These are phyloP conservation scores for Dasypolia templi DNA, from an alignment of 2,888 invertebrate genomes.

Conservation along the genomic window DNA sequence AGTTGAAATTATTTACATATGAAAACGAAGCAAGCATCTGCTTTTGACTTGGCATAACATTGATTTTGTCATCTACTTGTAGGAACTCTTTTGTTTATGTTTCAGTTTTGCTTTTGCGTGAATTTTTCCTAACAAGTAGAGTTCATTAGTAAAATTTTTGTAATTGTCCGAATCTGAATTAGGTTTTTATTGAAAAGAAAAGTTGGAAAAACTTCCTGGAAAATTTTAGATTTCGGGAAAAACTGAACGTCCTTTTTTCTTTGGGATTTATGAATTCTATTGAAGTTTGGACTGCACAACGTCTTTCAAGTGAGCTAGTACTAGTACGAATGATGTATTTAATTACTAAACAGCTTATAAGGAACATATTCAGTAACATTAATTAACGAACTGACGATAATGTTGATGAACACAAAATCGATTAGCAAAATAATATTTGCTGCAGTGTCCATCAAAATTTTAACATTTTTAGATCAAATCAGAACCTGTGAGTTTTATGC, in stretches of 20 bases:
- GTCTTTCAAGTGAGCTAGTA: neutral
- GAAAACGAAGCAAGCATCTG: neutral
- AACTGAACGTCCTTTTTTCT: neutral
- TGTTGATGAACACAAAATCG: conserved; percentile 23
- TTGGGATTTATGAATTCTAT: neutral
- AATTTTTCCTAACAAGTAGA: neutral
- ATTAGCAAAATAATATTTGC: conserved; percentile 37
- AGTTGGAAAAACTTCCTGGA: neutral
- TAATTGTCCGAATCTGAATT: neutral
- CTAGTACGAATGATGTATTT: neutral
- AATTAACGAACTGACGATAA: neutral
- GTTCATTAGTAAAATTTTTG: too few species aligned
- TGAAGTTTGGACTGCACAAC: neutral
- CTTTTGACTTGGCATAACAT: neutral
- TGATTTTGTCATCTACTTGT: neutral
- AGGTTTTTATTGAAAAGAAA: neutral
- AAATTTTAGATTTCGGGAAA: neutral
- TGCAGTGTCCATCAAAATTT: conserved; percentile 36
- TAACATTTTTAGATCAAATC: conserved; percentile 32
- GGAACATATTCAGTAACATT: neutral
- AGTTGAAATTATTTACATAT: conserved; percentile 3
- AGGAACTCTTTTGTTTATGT: neutral
- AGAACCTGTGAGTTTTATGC: conserved; percentile 35
- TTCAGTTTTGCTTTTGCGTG: neutral
- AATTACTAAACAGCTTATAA: neutral